phyloP scores from a whole-genome alignment of 2,797 vertebrate species.

The Myiothlypis coronata region DNA sequence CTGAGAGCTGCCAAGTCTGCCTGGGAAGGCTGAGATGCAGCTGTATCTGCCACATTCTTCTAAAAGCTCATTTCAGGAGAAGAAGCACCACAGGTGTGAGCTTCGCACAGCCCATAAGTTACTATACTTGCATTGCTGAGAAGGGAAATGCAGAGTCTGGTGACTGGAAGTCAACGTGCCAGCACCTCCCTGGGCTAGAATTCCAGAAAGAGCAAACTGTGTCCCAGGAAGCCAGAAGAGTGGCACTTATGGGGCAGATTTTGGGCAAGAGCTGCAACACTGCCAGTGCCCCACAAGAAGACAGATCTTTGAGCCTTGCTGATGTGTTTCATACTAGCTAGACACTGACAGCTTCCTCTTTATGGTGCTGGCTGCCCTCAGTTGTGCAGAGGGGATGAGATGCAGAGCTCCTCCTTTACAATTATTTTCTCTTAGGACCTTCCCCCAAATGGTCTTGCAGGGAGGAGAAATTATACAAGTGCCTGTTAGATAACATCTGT shows the following conservation, averaged over 20 bases:
- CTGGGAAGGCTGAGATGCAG: background rate
- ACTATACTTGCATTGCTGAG: background rate
- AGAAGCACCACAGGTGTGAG: background rate
- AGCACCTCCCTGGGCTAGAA: background rate
- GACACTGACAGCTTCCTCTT: background rate
- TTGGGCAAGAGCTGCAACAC: background rate
- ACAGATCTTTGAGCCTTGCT: background rate
- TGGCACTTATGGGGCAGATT: background rate
- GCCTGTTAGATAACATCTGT: background rate
- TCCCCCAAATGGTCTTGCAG: background rate
- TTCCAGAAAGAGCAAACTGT: background rate
- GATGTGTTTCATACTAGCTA: background rate
- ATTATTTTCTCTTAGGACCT: background rate
- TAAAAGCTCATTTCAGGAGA: background rate
- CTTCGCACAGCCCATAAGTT: background rate
- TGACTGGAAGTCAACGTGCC: background rate
- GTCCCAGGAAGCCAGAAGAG: background rate
- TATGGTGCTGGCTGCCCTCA: background rate
- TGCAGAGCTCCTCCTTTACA: background rate
- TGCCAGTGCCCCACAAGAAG: background rate
- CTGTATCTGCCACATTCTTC: background rate
- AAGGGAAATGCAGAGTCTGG: background rate
- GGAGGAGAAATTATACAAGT: background rate
- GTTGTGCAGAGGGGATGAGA: fast-evolving
- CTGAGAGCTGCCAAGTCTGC: background rate